Percentiles rank a stretch among this genome's conserved stretches.
Evolutionary conservation across 2,797 vertebrate genomes (phyloP).

Genomic region (Lindbergichthys nudifrons): DNA sequence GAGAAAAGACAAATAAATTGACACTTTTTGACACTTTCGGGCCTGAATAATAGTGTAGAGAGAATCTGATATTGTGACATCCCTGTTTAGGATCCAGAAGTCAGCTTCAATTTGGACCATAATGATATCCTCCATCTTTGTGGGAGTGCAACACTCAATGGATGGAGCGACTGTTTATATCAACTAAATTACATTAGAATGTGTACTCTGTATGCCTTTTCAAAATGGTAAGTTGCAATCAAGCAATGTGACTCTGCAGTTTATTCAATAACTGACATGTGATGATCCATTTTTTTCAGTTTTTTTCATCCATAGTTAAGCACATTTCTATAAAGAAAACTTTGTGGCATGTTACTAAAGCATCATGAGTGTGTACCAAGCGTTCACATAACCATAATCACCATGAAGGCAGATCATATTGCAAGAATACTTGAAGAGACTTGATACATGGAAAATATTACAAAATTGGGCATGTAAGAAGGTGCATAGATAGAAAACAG

Average conservation of each 20-base stretch:
- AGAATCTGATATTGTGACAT: too few species aligned
- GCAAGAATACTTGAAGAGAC: conserved; percentile 1
- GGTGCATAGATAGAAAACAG: conserved; percentile 6
- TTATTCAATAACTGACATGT: not conserved
- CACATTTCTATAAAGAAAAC: not conserved
- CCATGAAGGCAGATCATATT: not conserved
- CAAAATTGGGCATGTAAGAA: conserved; percentile 37
- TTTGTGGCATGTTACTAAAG: not conserved
- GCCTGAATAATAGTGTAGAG: too few species aligned
- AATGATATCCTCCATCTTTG: not conserved
- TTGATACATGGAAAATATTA: not conserved
- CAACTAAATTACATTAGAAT: too few species aligned
- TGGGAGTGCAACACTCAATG: not conserved
- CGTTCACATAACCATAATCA: not conserved
- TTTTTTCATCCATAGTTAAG: not conserved
- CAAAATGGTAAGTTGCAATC: not conserved
- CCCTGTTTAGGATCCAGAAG: not conserved
- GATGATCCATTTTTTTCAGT: not conserved
- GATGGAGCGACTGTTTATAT: not conserved
- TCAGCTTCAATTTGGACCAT: not conserved
- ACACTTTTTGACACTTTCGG: too few species aligned
- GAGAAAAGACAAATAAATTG: too few species aligned
- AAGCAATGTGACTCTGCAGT: not conserved
- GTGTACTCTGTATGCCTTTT: not conserved
- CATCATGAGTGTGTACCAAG: too few species aligned